Base-by-base conservation (phyloP, 2,113 vertebrate species). In the Numenius arquata region DNA sequence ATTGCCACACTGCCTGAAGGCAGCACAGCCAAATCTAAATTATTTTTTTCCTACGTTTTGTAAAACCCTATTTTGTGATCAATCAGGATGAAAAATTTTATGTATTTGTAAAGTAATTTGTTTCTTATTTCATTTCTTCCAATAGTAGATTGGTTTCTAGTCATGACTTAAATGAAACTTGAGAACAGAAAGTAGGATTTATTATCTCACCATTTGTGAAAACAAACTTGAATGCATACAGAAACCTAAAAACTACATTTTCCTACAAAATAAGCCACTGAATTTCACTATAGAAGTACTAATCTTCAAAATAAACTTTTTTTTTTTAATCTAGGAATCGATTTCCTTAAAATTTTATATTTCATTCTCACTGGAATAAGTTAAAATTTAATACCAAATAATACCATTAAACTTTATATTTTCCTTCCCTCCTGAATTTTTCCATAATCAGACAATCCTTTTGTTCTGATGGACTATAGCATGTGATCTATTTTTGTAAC, bases 341-440 rank as follows among this genome's bases (percentile, higher is more conserved):
- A 89, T 93, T 91, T 94, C 72, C 86, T 85, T 90, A 25, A 93
- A 93, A 58, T 8, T 85, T 96, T 96, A 89, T 81, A 83, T 83
- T 95, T 55, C 34, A 68, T 59, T 92, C 55, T 93, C 43, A 52
- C 43, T 93, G 67, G 62, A 83, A 85, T 90, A 96, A 83, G 45
- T 76, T 92, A 86, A 89, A 55, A 95, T 95, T 81, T 97, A 95
- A 97, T 70, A 65, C 14, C 43, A 89, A 96, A 92, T 93, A 86
- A 78, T 75, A 88, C 50, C 74, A 92, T 94, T 96, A 82, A 88
- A 95, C 62, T 14, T 88, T 53, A 85, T 92, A 15, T 79, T 65
- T 94, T 84, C 59, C 41, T 68, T 76, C 52, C 29, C 61, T 72
- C 27, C 23, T 87, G 76, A 94, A 96, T 96, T 97, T 84, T 96